Conservation (phyloP, 2,888 invertebrate genomes). For the Beris morrisii region DNA sequence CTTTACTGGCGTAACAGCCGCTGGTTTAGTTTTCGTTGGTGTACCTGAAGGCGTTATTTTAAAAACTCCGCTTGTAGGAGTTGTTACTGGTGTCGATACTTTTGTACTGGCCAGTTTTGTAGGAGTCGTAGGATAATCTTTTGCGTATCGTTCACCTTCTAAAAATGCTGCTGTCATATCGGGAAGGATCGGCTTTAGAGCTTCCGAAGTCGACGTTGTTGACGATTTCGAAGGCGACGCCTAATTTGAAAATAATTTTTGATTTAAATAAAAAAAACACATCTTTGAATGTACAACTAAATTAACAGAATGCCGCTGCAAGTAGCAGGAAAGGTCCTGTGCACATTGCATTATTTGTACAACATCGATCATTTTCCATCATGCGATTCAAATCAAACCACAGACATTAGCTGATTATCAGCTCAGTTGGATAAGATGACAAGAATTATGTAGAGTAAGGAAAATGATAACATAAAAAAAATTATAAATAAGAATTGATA, state of each 20-base stretch:
- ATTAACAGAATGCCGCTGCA: no score
- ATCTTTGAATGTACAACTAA: no score
- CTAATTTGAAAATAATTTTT: constrained; percentile 23
- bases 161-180: constrained; percentile 67
- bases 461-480: no score
- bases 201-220: not conserved
- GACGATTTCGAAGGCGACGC: constrained; percentile 15
- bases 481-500: no score
- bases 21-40: not conserved
- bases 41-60: no score
- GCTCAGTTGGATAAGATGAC: no score
- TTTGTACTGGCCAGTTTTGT: not conserved
- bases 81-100: not conserved
- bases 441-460: no score
- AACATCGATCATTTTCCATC: constrained; percentile 13
- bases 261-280: no score
- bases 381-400: constrained; percentile 7
- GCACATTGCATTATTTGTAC: not conserved
- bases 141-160: constrained; percentile 67
- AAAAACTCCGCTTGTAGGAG: no score
- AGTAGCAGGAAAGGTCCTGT: no score
- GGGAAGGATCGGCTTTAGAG: constrained; percentile 42
- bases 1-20: not conserved
- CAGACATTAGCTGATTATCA: no score
- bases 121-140: constrained; percentile 30